Evolutionary conservation across 2,797 vertebrate species (phyloP), one percentile per base, ranked within the genome.

Genomic region (Menidia menidia): DNA sequence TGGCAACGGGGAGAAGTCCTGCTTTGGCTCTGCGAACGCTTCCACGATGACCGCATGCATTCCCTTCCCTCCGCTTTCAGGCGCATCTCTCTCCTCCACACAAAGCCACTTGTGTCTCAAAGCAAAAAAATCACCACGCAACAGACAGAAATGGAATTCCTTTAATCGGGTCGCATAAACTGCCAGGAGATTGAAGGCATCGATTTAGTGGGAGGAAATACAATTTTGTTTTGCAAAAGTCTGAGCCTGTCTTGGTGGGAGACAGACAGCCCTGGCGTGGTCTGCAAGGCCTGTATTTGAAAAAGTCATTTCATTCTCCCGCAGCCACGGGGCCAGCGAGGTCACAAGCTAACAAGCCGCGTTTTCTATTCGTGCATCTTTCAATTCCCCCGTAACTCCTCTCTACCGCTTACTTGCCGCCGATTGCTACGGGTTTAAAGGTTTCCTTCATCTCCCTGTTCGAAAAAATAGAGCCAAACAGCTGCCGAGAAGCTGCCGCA

Each of bases 111-210:
- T 85, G 85, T 89, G 88, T 90, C 74, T 77, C 80, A 68, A 64
- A 60, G 74, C 56, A 64, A 79, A 64, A 79, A 88, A 73, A 87
- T 83, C 78, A 59, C 66, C 56, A 59, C 0, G 74, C 74, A 83
- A 84, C 88, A 87, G 85, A 92, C 86, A 79, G 83, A 88, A 88
- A 89, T 86, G 72, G 68, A 83, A 85, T 88, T 87, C 73, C 67
- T 86, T 89, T 89, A 83, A 82, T 89, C 83, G 57, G 68, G 54
- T 72, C 75, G 82, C 89, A 71, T 65, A 75, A 25, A 80, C 19
- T 10, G 75, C 61, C 72, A 67, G 77, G 56, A 43, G 71, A 75
- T 70, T 71, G 83, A 84, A 74, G 4, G 68, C 32, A 6, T 55
- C 16, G 59, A 71, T 48, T 65, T 30, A 30, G 53, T 2, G 2